Percentiles rank a stretch among this genome's conserved stretches.
These are phyloP conservation scores for Valencia hispanica DNA, from an alignment of 2,797 vertebrate genomes.

Conservation along the genomic window DNA sequence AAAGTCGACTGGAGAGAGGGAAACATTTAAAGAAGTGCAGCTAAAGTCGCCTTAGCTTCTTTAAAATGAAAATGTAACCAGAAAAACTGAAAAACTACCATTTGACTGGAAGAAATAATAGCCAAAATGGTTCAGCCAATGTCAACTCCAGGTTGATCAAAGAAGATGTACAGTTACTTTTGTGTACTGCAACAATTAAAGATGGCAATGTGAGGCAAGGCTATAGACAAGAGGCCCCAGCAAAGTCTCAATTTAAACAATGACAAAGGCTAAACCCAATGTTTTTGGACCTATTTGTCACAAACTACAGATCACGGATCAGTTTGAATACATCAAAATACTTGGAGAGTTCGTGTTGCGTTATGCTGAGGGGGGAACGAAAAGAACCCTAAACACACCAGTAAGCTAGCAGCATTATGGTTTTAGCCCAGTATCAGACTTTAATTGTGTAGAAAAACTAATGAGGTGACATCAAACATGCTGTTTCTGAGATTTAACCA, in stretches of 20 bases:
- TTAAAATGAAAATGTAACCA: background rate
- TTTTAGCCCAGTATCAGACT: background rate
- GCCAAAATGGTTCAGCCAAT: background rate
- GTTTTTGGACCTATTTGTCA: background rate
- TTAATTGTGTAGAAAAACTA: background rate
- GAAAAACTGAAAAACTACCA: background rate
- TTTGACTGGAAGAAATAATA: background rate
- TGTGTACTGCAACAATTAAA: background rate
- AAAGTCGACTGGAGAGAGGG: background rate
- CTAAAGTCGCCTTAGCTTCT: too few relatives aligned
- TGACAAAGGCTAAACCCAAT: too few relatives aligned
- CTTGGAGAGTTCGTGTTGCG: background rate
- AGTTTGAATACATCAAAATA: background rate
- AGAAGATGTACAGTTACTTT: background rate
- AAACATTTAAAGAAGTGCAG: background rate
- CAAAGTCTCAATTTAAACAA: background rate
- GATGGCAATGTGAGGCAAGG: background rate
- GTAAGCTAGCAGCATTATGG: background rate
- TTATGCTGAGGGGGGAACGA: background rate
- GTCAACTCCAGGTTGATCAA: background rate
- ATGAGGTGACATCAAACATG: background rate
- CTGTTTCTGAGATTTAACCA: background rate
- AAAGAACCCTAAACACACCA: background rate
- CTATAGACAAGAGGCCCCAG: background rate
- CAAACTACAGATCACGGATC: background rate